Evolutionary conservation across 2,888 invertebrate species (phyloP), one percentile per base, ranked within the genome.

Genomic region (Hemicrepidius hirtus): DNA sequence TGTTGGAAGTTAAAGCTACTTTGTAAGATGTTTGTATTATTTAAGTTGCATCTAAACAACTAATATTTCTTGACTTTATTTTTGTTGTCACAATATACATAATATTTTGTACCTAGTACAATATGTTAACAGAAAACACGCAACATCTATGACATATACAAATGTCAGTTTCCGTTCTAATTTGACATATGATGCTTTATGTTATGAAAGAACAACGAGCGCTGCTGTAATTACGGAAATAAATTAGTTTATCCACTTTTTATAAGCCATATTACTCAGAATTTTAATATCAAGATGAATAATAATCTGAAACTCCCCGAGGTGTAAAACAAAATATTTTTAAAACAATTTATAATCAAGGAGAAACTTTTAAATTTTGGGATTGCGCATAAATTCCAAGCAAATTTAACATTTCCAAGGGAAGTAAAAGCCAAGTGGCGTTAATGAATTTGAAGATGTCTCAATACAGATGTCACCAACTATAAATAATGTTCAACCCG

Each of bases 401-500:
- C 18, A 49, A 49, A 21, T 49, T 24, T 12, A 49, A 24, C 24
- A 13, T 12, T 53, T 57, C 16, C 16, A 3, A 40, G 40, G 6
- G 12, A 21, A 41, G 60, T 20, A 10, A 13, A 60, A 41, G 12
- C 16, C 13, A n/a, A 60, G 21, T 41, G 40, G 40, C n/a, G 21
- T 40, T 60, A 60, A 60, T 60, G 41, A 60, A 60, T 40, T 35
- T 20, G 20, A 57, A 40, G 40, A 57, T 37, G 40, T 60, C 40
- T 40, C 37, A 20, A 60, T 60, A 37, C 60, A 60, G 60, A 60
- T 60, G 60, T 41, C 60, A 24, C 60, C 60, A 60, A 21, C 24
- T 20, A 60, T 60, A 60, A 60, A 60, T 60, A 60, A 60, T 60
- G 60, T 41, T 20, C 40, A 40, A 20, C 13, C 24, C 41, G 18